Evolutionary conservation across 1,140 invertebrate genomes (phyloP).

Genomic region (Apis dorsata): DNA sequence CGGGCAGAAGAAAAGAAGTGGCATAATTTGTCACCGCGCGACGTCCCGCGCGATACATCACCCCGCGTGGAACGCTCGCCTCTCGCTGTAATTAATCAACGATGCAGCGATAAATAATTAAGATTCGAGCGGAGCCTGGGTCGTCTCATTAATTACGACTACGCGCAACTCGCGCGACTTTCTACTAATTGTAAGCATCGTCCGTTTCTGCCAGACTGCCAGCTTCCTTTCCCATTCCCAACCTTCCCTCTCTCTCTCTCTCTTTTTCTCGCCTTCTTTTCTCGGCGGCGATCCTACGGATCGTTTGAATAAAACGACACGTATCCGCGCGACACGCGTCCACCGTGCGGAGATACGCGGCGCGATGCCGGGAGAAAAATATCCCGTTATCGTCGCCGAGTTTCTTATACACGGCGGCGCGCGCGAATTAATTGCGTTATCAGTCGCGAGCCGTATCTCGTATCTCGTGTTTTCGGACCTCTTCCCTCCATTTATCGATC

Average conservation of each 20-base stretch:
- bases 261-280: background rate
- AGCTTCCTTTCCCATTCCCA: conserved; percentile 5
- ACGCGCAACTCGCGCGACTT: conserved; percentile 54
- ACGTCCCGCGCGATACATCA: conserved; percentile 58
- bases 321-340: conserved; percentile 13
- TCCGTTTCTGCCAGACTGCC: conserved; percentile 37
- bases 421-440: conserved; percentile 48
- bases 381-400: conserved; percentile 28
- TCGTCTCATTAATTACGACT: conserved; percentile 63
- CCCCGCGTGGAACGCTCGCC: conserved; percentile 34
- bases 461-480: conserved; percentile 14
- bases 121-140: conserved; percentile 56
- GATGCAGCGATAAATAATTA: conserved; percentile 67
- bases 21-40: conserved; percentile 63
- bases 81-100: conserved; percentile 62
- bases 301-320: conserved; percentile 14
- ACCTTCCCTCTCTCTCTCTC: background rate
- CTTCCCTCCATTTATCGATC: conserved; percentile 30
- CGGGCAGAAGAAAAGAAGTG: conserved; percentile 42
- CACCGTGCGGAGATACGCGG: background rate
- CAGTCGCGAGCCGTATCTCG: background rate
- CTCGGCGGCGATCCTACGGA: background rate
- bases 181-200: conserved; percentile 56
- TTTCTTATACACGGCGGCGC: background rate
- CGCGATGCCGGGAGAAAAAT: conserved; percentile 4